A percentile compares a stretch with the other conserved stretches of the same genome.
Evolutionary conservation across 2,888 invertebrate genomes (phyloP).

Genomic region (Eutolmus rufibarbis): DNA sequence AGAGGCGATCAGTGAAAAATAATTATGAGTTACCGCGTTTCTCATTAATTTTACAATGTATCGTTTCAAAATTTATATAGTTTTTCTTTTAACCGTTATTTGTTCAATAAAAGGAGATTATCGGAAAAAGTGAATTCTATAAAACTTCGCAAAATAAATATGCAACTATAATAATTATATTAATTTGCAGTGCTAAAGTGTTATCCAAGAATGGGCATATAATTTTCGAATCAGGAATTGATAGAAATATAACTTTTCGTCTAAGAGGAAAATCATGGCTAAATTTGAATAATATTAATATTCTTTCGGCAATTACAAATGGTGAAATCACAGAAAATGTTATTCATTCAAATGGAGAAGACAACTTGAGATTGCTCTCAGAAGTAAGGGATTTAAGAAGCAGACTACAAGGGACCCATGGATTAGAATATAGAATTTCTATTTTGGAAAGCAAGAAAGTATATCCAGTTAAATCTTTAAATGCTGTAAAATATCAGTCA

Average conservation of each 20-base stretch:
- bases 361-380: slow-evolving; percentile 48
- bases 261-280: slow-evolving; percentile 74
- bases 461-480: neutral
- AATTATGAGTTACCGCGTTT: neutral
- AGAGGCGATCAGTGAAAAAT: neutral
- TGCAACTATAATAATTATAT: neutral
- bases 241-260: slow-evolving; percentile 79
- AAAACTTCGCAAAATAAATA: neutral
- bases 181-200: neutral
- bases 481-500: neutral
- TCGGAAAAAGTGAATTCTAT: neutral
- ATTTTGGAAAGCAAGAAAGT: slow-evolving; percentile 53
- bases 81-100: neutral
- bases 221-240: slow-evolving; percentile 76
- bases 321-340: neutral
- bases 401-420: slow-evolving; percentile 49
- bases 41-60: neutral
- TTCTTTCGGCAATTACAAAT: slow-evolving; percentile 60
- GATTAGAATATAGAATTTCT: slow-evolving; percentile 49
- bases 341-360: neutral
- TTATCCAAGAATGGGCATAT: slow-evolving; percentile 79
- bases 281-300: slow-evolving; percentile 74
- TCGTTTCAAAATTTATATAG: neutral
- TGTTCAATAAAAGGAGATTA: neutral
- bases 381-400: slow-evolving; percentile 49